Evolutionary conservation across 2,113 vertebrate genomes (phyloP).

Genomic region (Larimichthys polyactis): DNA sequence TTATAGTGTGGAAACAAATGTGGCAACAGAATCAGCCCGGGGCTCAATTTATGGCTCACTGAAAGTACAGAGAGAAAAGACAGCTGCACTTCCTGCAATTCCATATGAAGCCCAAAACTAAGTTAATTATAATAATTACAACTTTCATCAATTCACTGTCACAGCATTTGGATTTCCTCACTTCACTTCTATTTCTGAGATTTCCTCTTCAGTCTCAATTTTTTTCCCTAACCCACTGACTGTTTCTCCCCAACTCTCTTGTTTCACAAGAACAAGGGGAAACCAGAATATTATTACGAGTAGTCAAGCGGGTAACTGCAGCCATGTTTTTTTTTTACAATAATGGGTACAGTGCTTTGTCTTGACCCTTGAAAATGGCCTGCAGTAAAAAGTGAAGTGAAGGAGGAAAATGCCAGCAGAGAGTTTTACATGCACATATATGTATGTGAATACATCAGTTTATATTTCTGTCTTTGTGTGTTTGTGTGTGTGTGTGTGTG

Average conservation of each 20-base stretch:
- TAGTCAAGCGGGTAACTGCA: slow-evolving; percentile 66
- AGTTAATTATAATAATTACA: slow-evolving; percentile 65
- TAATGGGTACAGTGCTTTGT: slow-evolving; percentile 76
- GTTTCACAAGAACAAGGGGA: slow-evolving; percentile 67
- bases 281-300: slow-evolving; percentile 58
- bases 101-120: slow-evolving; percentile 51
- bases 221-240: background rate
- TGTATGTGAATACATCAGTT: slow-evolving; percentile 29
- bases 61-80: slow-evolving; percentile 38
- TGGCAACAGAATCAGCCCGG: slow-evolving; percentile 41
- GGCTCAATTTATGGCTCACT: slow-evolving; percentile 50
- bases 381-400: slow-evolving; percentile 34
- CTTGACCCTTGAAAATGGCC: slow-evolving; percentile 77
- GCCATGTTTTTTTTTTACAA: slow-evolving; percentile 60
- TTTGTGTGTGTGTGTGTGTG: background rate
- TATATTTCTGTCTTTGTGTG: slow-evolving; percentile 14
- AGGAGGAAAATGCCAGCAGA: slow-evolving; percentile 5
- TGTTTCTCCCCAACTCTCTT: background rate
- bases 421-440: slow-evolving; percentile 44
- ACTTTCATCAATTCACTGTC: slow-evolving; percentile 60
- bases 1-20: slow-evolving; percentile 54
- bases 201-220: slow-evolving; percentile 19
- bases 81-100: slow-evolving; percentile 51
- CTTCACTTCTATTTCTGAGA: slow-evolving; percentile 21
- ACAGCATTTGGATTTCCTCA: slow-evolving; percentile 49